Evolutionary conservation across 2,888 invertebrate species (phyloP).

Genomic region (Archips crataeganus): DNA sequence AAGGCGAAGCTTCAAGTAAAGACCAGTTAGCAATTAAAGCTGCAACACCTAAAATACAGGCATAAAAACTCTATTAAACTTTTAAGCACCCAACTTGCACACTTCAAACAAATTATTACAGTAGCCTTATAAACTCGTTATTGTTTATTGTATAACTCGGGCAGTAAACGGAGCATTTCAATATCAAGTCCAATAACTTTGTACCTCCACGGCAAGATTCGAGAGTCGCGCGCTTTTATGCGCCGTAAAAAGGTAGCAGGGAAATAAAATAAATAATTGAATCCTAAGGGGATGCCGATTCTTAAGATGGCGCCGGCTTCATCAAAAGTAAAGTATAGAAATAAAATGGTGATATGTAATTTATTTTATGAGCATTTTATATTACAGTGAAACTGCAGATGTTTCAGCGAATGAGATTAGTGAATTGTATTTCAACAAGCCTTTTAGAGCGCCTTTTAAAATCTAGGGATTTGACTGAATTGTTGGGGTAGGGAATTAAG

Average conservation of each 20-base stretch:
- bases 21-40: background rate
- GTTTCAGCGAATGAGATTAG: background rate
- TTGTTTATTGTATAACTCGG: constrained; percentile 20
- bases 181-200: constrained; percentile 30
- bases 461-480: too few species aligned
- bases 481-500: too few species aligned
- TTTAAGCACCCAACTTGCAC: constrained; percentile 13
- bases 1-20: too few species aligned
- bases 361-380: constrained; percentile 2
- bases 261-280: constrained; percentile 70
- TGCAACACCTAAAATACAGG: background rate
- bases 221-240: constrained; percentile 55
- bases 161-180: constrained; percentile 32
- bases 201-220: constrained; percentile 47
- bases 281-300: constrained; percentile 47
- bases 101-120: constrained; percentile 15
- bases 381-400: background rate
- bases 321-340: constrained; percentile 11
- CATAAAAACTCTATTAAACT: constrained; percentile 10
- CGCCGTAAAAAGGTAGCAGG: constrained; percentile 61
- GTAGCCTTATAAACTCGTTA: constrained; percentile 21
- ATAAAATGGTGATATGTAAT: background rate
- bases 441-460: too few species aligned
- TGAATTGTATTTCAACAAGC: background rate
- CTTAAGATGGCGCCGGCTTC: constrained; percentile 3